phyloP scores from a whole-genome alignment of 1,140 invertebrate species.

The Marisa cornuarietis region DNA sequence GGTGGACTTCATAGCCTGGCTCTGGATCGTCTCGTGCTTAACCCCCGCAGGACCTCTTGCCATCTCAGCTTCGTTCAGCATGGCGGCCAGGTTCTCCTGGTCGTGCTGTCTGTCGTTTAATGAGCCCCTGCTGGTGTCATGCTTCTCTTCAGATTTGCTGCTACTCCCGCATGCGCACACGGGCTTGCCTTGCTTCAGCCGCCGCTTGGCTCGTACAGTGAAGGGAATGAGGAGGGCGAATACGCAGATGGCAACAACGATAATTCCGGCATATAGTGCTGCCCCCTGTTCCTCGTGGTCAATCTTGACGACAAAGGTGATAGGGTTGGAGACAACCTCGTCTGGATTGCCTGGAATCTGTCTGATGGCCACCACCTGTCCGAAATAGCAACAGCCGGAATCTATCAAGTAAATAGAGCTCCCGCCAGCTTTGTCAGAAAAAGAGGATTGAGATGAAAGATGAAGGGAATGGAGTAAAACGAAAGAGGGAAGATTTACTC shows the following conservation, averaged over 20 bases:
- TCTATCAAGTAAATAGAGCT: no score
- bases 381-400: background rate
- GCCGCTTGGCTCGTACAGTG: constrained; percentile 15
- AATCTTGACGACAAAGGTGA: constrained; percentile 10
- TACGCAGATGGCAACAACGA: constrained; percentile 13
- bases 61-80: background rate
- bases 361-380: constrained; percentile 18
- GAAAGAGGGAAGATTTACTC: no score
- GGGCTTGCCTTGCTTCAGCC: constrained; percentile 13
- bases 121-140: background rate
- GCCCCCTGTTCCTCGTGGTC: constrained; percentile 8
- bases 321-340: constrained; percentile 9
- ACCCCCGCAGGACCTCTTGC: background rate
- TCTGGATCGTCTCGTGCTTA: constrained; percentile 8
- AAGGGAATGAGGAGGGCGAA: constrained; percentile 8
- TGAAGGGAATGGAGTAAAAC: no score
- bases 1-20: background rate
- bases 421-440: background rate
- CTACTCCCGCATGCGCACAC: constrained; percentile 16
- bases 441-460: no score
- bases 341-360: background rate
- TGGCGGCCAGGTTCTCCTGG: background rate
- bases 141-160: constrained; percentile 9
- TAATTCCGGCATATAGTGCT: constrained; percentile 15
- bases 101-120: background rate